A percentile compares a stretch with the other conserved stretches of the same genome.
Conservation (phyloP, 2,113 vertebrate species). For the Poicephalus gulielmi region DNA sequence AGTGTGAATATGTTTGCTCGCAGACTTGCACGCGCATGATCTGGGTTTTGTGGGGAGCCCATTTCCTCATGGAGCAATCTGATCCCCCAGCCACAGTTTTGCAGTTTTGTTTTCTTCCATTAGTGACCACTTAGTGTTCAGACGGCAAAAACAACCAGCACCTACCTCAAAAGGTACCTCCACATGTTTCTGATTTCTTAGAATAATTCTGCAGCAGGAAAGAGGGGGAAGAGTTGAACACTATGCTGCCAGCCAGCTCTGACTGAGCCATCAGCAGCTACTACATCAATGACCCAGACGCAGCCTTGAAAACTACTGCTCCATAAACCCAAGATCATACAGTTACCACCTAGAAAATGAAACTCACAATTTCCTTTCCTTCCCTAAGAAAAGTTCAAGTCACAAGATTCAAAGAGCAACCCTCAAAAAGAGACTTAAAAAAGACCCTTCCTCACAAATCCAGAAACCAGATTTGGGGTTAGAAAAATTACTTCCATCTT, state of each 20-base stretch:
- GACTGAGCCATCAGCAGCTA: not conserved
- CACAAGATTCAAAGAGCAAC: not conserved
- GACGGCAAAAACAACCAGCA: not conserved
- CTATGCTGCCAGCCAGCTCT: not conserved
- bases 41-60: not conserved
- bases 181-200: constrained; percentile 1
- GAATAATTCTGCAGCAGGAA: not conserved
- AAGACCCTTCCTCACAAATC: not conserved
- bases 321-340: not conserved
- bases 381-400: not conserved
- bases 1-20: not conserved
- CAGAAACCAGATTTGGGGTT: constrained; percentile 14
- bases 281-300: not conserved
- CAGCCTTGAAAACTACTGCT: not conserved
- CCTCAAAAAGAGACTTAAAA: not conserved
- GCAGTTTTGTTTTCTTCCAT: not conserved
- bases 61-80: not conserved
- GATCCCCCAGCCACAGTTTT: not conserved
- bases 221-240: not conserved
- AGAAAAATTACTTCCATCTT: constrained; percentile 7
- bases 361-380: not conserved
- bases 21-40: not conserved
- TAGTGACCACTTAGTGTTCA: not conserved
- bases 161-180: constrained; percentile 6
- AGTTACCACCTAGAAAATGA: not conserved